Conservation (phyloP, 2,888 invertebrate species). For the Bellardia pandia region DNA sequence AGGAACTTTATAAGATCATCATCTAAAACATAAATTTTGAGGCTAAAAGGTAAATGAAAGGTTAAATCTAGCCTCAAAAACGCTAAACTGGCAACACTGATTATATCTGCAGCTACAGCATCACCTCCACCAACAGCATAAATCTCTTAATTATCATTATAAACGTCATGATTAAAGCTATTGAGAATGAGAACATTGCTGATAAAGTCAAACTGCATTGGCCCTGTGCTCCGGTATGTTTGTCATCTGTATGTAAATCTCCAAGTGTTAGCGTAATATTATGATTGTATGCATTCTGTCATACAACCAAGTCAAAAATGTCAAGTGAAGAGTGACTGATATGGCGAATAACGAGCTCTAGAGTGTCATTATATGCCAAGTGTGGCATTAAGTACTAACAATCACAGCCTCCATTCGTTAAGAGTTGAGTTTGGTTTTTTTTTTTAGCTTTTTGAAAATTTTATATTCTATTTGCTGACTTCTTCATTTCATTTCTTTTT, state of each 20-base stretch:
- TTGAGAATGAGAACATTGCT: conserved; percentile 34
- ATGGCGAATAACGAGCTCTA: conserved; percentile 81
- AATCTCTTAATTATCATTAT: conserved; percentile 46
- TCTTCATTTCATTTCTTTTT: conserved; percentile 36
- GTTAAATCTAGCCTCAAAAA: no score
- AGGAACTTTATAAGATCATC: no score
- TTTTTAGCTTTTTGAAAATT: conserved; percentile 32
- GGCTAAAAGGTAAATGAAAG: no score
- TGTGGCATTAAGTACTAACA: conserved; percentile 74
- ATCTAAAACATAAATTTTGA: no score
- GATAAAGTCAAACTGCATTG: conserved; percentile 51
- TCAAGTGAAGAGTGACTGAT: conserved; percentile 83
- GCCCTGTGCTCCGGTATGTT: conserved; percentile 1
- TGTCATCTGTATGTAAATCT: conserved; percentile 19
- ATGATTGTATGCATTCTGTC: conserved; percentile 51
- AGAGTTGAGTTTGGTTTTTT: conserved; percentile 42
- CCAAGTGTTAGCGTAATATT: conserved; percentile 24
- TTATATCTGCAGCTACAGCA: background rate
- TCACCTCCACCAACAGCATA: conserved; percentile 10
- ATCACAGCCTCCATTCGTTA: conserved; percentile 63
- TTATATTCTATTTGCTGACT: conserved; percentile 43
- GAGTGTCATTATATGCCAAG: conserved; percentile 76
- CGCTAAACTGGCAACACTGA: no score
- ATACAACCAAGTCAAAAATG: conserved; percentile 78
- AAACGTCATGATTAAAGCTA: conserved; percentile 44